Evolutionary conservation across 2,888 invertebrate species (phyloP).

Genomic region (Cosmia trapezina): DNA sequence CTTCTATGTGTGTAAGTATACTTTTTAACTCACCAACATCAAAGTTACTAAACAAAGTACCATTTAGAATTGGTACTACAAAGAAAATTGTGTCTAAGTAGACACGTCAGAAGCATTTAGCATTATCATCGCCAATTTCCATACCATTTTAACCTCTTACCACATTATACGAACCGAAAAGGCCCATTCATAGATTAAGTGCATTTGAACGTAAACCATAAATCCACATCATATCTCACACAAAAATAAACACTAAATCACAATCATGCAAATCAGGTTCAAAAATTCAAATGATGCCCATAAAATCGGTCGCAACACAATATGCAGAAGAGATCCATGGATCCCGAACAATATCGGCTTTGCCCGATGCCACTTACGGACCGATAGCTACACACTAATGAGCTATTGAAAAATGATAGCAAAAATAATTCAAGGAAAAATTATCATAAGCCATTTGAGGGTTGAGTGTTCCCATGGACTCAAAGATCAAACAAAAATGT

Average conservation of each 20-base stretch:
- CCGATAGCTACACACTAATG: slow-evolving; percentile 85
- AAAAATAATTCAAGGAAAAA: slow-evolving; percentile 86
- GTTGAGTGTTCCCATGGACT: slow-evolving; percentile 79
- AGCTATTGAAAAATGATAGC: slow-evolving; percentile 91
- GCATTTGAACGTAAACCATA: slow-evolving; percentile 79
- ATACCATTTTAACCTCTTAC: slow-evolving; percentile 50
- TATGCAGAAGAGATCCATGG: slow-evolving; percentile 76
- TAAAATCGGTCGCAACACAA: slow-evolving; percentile 88
- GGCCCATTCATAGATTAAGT: slow-evolving; percentile 73
- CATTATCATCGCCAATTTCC: slow-evolving; percentile 56
- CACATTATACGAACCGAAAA: slow-evolving; percentile 67
- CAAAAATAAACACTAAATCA: slow-evolving; percentile 86
- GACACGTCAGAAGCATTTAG: slow-evolving; percentile 36
- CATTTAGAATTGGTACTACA: slow-evolving; percentile 3
- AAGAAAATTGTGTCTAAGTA: slow-evolving; percentile 13
- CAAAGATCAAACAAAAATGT: slow-evolving; percentile 40
- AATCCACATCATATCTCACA: slow-evolving; percentile 75
- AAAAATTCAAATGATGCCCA: slow-evolving; percentile 87
- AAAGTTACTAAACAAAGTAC: background rate
- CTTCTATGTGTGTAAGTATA: background rate
- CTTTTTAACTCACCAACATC: background rate
- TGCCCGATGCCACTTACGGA: slow-evolving; percentile 83
- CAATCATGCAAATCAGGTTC: slow-evolving; percentile 89
- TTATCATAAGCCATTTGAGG: slow-evolving; percentile 87
- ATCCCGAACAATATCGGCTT: slow-evolving; percentile 74